phyloP scores from a whole-genome alignment of 2,888 invertebrate genomes.

The Drosophila barbarae region DNA sequence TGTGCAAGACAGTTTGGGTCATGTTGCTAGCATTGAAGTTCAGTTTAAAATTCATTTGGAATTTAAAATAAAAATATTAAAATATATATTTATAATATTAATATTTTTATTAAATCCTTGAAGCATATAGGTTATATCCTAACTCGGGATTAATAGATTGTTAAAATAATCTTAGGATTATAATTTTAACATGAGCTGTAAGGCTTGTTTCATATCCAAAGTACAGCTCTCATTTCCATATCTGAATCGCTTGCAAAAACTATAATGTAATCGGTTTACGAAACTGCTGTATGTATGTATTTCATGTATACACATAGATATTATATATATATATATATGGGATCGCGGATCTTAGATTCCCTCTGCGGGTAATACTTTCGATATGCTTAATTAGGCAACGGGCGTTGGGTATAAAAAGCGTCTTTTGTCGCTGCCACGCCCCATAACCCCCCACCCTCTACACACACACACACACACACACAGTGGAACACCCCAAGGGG shows the following conservation, averaged over 20 bases:
- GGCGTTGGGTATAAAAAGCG: slow-evolving; percentile 69
- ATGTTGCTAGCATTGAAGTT: background rate
- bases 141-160: no score
- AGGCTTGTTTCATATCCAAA: slow-evolving; percentile 23
- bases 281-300: slow-evolving; percentile 14
- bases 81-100: background rate
- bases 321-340: background rate
- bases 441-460: slow-evolving; percentile 37
- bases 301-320: background rate
- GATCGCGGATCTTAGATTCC: slow-evolving; percentile 1
- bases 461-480: slow-evolving; percentile 7
- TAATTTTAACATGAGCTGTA: background rate
- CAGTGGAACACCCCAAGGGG: slow-evolving; percentile 5
- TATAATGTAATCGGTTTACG: slow-evolving; percentile 7
- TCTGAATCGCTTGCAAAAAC: slow-evolving; percentile 22
- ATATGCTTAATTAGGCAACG: slow-evolving; percentile 72
- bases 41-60: background rate
- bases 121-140: background rate
- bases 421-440: slow-evolving; percentile 70
- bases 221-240: slow-evolving; percentile 35
- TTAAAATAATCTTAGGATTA: background rate
- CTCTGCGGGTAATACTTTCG: slow-evolving; percentile 40
- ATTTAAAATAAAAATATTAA: background rate
- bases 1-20: background rate
- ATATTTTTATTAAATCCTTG: background rate